Conservation (phyloP, 2,113 vertebrate genomes). For the Cricetomys ansorgei region DNA sequence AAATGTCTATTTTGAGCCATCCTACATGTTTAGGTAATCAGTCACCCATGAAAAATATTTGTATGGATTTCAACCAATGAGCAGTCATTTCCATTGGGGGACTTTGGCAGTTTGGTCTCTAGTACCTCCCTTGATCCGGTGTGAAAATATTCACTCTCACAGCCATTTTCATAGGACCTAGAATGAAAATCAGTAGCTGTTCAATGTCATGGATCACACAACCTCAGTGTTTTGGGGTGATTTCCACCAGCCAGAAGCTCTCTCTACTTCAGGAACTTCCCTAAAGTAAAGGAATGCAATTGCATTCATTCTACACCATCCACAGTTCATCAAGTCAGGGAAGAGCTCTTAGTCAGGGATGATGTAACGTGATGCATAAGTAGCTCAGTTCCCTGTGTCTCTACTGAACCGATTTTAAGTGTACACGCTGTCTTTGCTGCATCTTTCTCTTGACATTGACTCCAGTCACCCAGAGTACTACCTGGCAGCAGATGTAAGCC, state of each 20-base stretch:
- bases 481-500: background rate
- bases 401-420: background rate
- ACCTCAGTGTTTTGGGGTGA: background rate
- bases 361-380: background rate
- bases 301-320: background rate
- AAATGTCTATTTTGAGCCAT: background rate
- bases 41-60: background rate
- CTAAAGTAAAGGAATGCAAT: background rate
- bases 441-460: background rate
- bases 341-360: background rate
- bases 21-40: background rate
- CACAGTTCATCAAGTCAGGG: background rate
- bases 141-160: background rate
- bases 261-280: background rate
- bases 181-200: background rate
- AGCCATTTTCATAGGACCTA: background rate
- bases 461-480: background rate
- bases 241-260: background rate
- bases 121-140: background rate
- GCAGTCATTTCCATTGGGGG: background rate
- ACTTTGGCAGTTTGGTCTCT: background rate
- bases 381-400: too few species aligned
- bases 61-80: background rate
- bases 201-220: background rate
- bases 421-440: background rate